Percentiles rank a stretch among this genome's conserved stretches.
Evolutionary conservation across 2,113 vertebrate species (phyloP).

Genomic region (Elachura formosa): DNA sequence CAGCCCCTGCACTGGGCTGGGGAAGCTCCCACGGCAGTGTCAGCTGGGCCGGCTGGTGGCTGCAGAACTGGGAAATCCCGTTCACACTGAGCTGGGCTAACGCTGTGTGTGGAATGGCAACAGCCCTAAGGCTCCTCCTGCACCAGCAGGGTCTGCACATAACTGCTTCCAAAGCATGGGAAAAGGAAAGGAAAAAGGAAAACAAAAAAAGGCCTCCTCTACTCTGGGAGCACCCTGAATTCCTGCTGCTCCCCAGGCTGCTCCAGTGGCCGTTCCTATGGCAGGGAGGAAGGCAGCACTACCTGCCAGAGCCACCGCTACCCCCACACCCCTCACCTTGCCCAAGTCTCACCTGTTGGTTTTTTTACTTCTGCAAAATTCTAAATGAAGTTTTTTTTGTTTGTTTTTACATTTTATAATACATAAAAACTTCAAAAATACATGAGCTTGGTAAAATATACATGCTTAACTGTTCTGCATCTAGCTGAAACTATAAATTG

Average conservation of each 20-base stretch:
- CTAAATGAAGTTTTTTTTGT: constrained; percentile 11
- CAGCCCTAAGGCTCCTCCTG: neutral
- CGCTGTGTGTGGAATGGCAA: neutral
- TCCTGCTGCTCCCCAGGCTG: neutral
- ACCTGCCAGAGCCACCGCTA: neutral
- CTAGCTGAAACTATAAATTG: constrained; percentile 59
- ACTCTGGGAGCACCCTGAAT: neutral
- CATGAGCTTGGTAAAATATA: constrained; percentile 80
- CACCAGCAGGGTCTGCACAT: neutral
- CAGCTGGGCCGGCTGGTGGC: neutral
- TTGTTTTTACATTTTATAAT: constrained; percentile 67
- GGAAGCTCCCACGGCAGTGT: neutral
- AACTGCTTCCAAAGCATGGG: neutral
- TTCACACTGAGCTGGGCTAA: rapidly evolving
- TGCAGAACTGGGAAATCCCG: neutral
- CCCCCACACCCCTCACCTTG: neutral
- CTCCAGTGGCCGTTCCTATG: neutral
- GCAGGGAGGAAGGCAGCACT: neutral
- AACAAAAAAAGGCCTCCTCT: neutral
- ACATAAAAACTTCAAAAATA: constrained; percentile 73
- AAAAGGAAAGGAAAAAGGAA: neutral
- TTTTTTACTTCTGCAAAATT: constrained; percentile 24
- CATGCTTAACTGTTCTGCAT: constrained; percentile 69
- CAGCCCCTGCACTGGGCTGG: neutral
- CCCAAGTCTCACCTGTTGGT: neutral